Evolutionary conservation across 2,797 vertebrate genomes (phyloP), one percentile per base, ranked within the genome.

Genomic region (Menidia menidia): DNA sequence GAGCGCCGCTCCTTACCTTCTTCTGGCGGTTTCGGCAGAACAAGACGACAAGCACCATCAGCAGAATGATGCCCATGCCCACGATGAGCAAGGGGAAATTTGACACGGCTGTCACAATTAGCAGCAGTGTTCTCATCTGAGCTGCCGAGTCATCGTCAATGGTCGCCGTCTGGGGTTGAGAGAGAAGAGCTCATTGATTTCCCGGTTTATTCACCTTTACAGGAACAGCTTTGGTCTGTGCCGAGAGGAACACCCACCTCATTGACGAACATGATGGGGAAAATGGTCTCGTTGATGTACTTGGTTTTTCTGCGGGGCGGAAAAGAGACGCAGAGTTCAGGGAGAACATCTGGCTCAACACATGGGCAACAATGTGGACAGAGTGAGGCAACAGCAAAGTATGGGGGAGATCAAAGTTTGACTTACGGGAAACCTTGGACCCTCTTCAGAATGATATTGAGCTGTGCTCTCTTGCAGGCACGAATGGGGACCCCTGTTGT

Each of bases 241-340:
- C 15, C 30, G 35, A 33, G 43, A 14, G 18, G 10, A 47, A 6
- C 4, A 16, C 92, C 87, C 83, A 95, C 95, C 94, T 95, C 94
- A 16, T 95, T 95, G 75, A 95, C 94, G 33, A 93, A 95, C 94
- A 95, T 94, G 79, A 95, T 93, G 25, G 95, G 95, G 87, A 95
- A 95, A 86, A 95, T 94, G 19, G 93, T 95, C 66, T 94, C 87
- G 4, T 92, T 93, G 68, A 95, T 68, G 42, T 54, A 61, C 75
- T 68, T 94, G 2, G 95, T 95, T 76, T 86, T 77, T 3, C 94
- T 95, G 81, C 4, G 54, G 65, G 39, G 16, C 4, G 41, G 69
- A 76, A 47, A 48, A 68, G 63, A 63, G 6, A 77, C 1, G 4
- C 1, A 0, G 11, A 63, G 52, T 77, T 88, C 64, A 85, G 69